phyloP scores from a whole-genome alignment of 2,888 invertebrate species.

The Steinernema scapterisci region DNA sequence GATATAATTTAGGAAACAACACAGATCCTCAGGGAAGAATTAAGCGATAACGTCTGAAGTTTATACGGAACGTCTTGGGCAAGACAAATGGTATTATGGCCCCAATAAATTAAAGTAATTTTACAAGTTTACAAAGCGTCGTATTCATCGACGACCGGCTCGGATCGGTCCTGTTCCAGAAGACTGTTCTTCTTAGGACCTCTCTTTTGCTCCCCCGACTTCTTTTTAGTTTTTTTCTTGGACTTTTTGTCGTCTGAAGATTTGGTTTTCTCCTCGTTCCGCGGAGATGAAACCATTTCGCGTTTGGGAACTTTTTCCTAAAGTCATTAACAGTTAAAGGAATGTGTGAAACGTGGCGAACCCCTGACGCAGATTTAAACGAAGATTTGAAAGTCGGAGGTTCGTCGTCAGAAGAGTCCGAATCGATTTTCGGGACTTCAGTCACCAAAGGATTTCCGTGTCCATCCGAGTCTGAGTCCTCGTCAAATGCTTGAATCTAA shows the following conservation, averaged over 20 bases:
- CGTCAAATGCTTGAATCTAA: not conserved
- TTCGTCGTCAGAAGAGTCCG: constrained; percentile 31
- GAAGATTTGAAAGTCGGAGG: not conserved
- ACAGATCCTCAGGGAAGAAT: not conserved
- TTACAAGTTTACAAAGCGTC: constrained; percentile 29
- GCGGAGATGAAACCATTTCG: not conserved
- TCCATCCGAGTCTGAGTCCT: constrained; percentile 26
- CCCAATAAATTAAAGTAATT: not conserved
- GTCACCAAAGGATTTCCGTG: constrained; percentile 34
- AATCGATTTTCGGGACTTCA: not conserved
- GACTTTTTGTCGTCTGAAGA: not conserved
- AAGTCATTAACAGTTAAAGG: not conserved
- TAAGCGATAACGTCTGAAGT: not conserved
- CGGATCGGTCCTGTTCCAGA: constrained; percentile 6
- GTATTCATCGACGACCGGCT: constrained; percentile 24
- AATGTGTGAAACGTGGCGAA: not conserved
- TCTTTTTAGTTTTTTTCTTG: constrained; percentile 18
- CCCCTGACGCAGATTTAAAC: too few relatives aligned
- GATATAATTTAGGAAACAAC: too few relatives aligned
- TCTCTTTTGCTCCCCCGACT: not conserved
- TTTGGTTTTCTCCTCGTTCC: not conserved
- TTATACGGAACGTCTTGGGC: too few relatives aligned
- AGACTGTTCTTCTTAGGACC: constrained; percentile 5
- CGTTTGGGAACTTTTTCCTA: not conserved
- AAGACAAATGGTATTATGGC: too few relatives aligned